phyloP scores from a whole-genome alignment of 1,140 invertebrate species.

The Drosophila melanica region DNA sequence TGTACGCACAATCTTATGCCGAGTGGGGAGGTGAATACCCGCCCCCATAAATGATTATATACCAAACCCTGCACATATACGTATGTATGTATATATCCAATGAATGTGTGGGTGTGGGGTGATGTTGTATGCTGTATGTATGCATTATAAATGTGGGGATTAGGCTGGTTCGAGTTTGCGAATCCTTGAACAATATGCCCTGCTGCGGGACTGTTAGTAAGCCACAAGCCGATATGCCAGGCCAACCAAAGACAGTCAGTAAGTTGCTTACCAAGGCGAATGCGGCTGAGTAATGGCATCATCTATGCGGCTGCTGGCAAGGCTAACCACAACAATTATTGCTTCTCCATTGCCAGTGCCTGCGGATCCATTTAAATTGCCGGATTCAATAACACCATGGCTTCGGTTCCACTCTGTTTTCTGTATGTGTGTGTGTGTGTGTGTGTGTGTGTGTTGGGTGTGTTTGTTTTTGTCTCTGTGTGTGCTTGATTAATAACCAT shows the following conservation, averaged over 20 bases:
- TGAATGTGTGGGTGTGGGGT: conserved; percentile 24
- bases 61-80: conserved; percentile 5
- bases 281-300: conserved; percentile 64
- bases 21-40: background rate
- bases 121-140: conserved; percentile 16
- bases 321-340: conserved; percentile 73
- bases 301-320: conserved; percentile 28
- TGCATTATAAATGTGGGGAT: conserved; percentile 74
- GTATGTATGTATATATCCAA: background rate
- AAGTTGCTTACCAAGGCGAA: conserved; percentile 42
- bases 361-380: conserved; percentile 73
- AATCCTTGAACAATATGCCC: conserved; percentile 30
- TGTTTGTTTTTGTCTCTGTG: conserved; percentile 4
- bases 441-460: background rate
- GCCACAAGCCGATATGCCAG: conserved; percentile 32
- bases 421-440: background rate
- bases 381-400: conserved; percentile 68
- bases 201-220: conserved; percentile 36
- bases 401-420: conserved; percentile 31
- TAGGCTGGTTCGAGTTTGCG: conserved; percentile 54
- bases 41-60: conserved; percentile 14
- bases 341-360: conserved; percentile 56
- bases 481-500: conserved; percentile 71
- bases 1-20: conserved; percentile 54
- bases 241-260: conserved; percentile 19